Evolutionary conservation across 37 sponge, comb jelly and placozoan species (phyloP), one percentile per base, ranked within the genome.

Genomic region (Haliclona indistincta): DNA sequence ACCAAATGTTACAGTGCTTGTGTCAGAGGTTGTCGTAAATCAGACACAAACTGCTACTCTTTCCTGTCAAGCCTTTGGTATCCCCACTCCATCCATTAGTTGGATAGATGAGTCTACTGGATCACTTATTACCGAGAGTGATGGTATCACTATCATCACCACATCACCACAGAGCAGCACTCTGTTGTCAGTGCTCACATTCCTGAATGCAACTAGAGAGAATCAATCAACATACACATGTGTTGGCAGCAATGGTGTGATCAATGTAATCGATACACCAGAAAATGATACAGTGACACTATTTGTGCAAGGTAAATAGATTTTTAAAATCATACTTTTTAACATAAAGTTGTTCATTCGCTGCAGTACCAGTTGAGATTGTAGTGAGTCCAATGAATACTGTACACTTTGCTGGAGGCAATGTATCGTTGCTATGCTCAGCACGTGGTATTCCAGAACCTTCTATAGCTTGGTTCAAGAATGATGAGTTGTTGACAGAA

Each of bases 381-480:
- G 67, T 66, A 36, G 43, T 17, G 15, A 34, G 29, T 66, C 67
- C 67, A 36, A 28, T 66, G 11, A 34, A 66, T n/a, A 58, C 60
- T 58, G n/a, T 26, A n/a, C 60, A 58, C n/a, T 58, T n/a, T n/a
- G 60, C 60, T 58, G 60, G 60, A 25, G 60, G 60, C n/a, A 58
- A 11, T 25, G 28, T 58, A 11, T 25, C 26, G 11, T 20, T 58
- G n/a, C n/a, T 20, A 35, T 89, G 91, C 44, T 62, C 70, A 49
- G 94, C 90, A 0, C 79, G 84, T 40, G 94, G 90, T 0, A 69
- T 94, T 25, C 94, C 94, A 2, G 8, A 20, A 34, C 87, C 94
- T 7, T 42, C 53, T n/a, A 89, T 77, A 71, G 67, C 73, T 67
- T 94, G 94, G 94, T 89, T 85, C 64, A 85, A 78, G 54, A 82